Conservation (phyloP, 53 echinoderm and acorn worm species). For the Pentamera pediparva region DNA sequence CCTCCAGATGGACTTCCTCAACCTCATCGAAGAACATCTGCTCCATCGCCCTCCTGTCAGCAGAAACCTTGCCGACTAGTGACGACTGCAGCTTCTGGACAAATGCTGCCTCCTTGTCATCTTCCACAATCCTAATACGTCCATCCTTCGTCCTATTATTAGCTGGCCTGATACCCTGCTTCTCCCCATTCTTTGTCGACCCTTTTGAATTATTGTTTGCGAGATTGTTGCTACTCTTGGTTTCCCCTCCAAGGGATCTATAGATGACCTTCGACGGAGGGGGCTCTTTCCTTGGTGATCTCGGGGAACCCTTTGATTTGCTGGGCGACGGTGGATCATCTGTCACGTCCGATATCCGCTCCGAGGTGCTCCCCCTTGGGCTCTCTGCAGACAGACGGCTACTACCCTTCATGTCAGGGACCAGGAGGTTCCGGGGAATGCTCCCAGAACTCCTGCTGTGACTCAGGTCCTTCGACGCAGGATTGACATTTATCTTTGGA, state of each 20-base stretch:
- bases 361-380: neutral
- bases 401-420: neutral
- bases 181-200: neutral
- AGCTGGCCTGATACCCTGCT: neutral
- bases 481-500: conserved; percentile 10
- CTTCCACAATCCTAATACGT: neutral
- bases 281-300: neutral
- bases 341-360: neutral
- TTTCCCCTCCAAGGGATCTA: conserved; percentile 7
- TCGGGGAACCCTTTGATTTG: neutral
- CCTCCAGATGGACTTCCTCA: conserved; percentile 25
- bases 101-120: conserved; percentile 16
- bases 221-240: neutral
- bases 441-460: conserved; percentile 24
- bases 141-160: neutral
- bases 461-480: neutral
- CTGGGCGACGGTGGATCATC: neutral
- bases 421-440: neutral
- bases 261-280: conserved; percentile 12
- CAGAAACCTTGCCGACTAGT: conserved; percentile 16
- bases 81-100: conserved; percentile 28
- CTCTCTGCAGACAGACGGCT: neutral
- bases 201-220: neutral
- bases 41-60: conserved; percentile 19
- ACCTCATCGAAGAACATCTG: conserved; percentile 35